Evolutionary conservation across 2,113 vertebrate genomes (phyloP), one percentile per base, ranked within the genome.

Genomic region (Catharus bicknelli): DNA sequence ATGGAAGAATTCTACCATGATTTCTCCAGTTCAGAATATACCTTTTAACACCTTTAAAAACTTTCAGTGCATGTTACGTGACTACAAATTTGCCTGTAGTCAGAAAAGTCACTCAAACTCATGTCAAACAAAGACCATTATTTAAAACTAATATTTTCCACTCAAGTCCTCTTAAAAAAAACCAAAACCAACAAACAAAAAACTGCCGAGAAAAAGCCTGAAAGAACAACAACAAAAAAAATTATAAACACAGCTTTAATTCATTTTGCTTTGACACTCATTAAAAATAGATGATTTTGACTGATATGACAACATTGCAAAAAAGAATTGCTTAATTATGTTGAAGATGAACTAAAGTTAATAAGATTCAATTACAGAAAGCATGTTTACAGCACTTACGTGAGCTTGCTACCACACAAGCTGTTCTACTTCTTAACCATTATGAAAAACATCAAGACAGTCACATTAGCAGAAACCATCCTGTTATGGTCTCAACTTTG

Each of bases 341-440:
- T 90, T 13, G 7, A 87, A 73, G 80, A 87, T 91, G 77, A 94
- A 91, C 90, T 83, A 82, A 87, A 93, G 67, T 45, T 93, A 96
- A 90, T 94, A 95, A 86, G 83, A 92, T 85, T 89, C 86, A 84
- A 72, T 87, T 92, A 92, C 66, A 96, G 81, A 90, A 90, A 95
- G 90, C 45, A 82, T 89, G 74, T 90, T 95, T 96, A 94, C 58
- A 64, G 50, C 78, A 93, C 92, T 95, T 76, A 61, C 84, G 93
- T 92, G 62, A 88, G 90, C 83, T 86, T 94, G 62, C 86, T 90
- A 95, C 54, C 66, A 93, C 70, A 82, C 89, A 95, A 95, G 88
- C 86, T 93, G 86, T 86, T 95, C 58, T 76, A n/a, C 40, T 76
- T 69, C 75, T 81, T 86, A 79, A 62, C 57, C 78, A 16, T 75